A percentile compares a stretch with the other conserved stretches of the same genome.
These are phyloP conservation scores for Nycticebus coucang DNA, from an alignment of 2,113 vertebrate genomes.

Conservation along the genomic window DNA sequence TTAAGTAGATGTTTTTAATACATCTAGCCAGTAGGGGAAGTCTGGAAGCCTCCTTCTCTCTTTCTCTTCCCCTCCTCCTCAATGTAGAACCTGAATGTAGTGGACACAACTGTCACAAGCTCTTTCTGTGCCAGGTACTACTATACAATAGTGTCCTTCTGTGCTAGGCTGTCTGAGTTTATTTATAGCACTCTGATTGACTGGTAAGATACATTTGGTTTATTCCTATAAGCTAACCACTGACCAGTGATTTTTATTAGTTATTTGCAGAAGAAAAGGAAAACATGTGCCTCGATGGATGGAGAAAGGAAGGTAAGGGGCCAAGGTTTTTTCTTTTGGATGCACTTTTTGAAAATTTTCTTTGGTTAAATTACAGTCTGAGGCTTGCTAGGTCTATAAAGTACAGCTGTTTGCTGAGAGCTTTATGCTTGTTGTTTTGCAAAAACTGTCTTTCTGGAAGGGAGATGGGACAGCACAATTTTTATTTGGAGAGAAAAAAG, in stretches of 20 bases:
- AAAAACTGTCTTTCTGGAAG: background rate
- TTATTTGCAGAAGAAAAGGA: background rate
- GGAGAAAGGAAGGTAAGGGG: background rate
- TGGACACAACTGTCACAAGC: background rate
- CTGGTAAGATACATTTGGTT: background rate
- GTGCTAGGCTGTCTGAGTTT: background rate
- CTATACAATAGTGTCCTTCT: background rate
- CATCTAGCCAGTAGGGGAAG: background rate
- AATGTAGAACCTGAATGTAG: background rate
- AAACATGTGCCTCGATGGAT: background rate
- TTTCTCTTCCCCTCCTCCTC: background rate
- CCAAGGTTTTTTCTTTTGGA: background rate
- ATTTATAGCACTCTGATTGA: constrained; percentile 7
- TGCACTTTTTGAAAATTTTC: background rate
- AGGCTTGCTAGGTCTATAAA: background rate
- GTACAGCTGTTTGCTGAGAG: background rate
- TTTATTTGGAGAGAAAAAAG: background rate
- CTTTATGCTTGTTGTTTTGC: background rate
- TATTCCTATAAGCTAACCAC: background rate
- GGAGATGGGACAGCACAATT: background rate
- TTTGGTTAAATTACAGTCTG: constrained; percentile 17
- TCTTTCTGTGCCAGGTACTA: background rate
- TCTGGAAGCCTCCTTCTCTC: background rate
- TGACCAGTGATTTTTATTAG: background rate
- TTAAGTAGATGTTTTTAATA: background rate